Base-by-base conservation (phyloP, 2,888 invertebrate genomes). In the Calameuta pallipes region DNA sequence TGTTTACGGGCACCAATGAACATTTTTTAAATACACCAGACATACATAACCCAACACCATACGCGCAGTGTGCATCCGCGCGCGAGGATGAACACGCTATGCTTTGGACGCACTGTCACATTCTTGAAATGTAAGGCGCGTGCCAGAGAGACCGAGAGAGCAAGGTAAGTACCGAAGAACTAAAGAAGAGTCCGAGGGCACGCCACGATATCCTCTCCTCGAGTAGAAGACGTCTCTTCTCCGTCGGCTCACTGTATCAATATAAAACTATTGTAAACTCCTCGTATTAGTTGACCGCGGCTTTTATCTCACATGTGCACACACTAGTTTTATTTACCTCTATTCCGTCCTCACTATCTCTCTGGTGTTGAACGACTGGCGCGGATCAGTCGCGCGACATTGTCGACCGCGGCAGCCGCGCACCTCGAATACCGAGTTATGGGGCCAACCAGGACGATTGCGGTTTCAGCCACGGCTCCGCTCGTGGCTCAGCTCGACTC, bases 61-160 rank as follows among this genome's bases (percentile, higher is more conserved):
- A 34, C 31, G 71, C 71, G 71, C 23, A 71, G 71, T 23, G 71
- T 34, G 71, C 31, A 71, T 31, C 56, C 31, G 71, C 33, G 34
- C 33, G 34, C 71, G 71, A 71, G 71, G 71, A 71, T 15, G 34
- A 71, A 71, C 71, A 71, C 71, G 71, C 31, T 31, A 71, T 34
- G 31, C 71, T 31, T 33, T 13, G 71, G 31, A 71, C 84, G 85
- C 88, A 87, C 87, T 88, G 88, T 87, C 87, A 88, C 87, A 88
- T 87, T 88, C 88, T 87, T 84, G 84, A 87, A 87, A 56, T 56
- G 56, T 56, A 56, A 56, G 56, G 56, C 56, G 56, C 23, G 56
- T 56, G 56, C 56, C 56, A 56, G 56, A 56, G 56, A 56, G 56
- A 56, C 23, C 23, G 9, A 56, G 56, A 56, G 56, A 56, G 56